Evolutionary conservation across 2,797 vertebrate genomes (phyloP), one percentile per base, ranked within the genome.

Genomic region (Oryzias dopingdopingensis): DNA sequence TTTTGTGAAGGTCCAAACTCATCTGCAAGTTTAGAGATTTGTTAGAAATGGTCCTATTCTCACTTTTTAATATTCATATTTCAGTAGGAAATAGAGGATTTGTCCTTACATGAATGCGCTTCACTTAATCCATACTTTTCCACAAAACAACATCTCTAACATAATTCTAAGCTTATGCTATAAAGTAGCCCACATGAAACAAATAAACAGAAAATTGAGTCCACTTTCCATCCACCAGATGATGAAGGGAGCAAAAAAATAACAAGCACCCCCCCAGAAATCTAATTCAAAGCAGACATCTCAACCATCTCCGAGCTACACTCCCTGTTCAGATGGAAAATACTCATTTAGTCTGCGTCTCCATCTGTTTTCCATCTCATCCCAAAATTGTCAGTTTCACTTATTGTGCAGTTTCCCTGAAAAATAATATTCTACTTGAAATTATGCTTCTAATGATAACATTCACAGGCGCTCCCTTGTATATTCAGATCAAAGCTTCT

Each of bases 361-460:
- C 77, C 79, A 75, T 83, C 79, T 83, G 81, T 66, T 80, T 76
- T 74, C 72, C 43, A 70, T 85, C 84, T 78, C 75, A 78, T 83
- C 84, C 84, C 44, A 6, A 66, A 81, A 85, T 80, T 76, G 82
- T 84, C 84, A 85, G 81, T 84, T 83, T 88, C 80, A 80, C 69
- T 85, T 83, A 84, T 81, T 81, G 75, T 75, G 84, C 78, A 74
- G 73, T 72, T 79, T 82, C 76, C 77, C 80, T 73, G 77, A 84
- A 76, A 88, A 86, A 83, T 72, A 72, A 79, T 81, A 84, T 80
- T 84, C 79, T 80, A 78, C 68, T 75, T 80, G 68, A 81, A 87
- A 84, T 85, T 58, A 83, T 64, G 66, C 76, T 79, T 59, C 53
- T 81, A 81, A 84, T 77, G 77, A 88, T 80, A 80, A 76, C 73